Base-by-base conservation (phyloP, 1,140 invertebrate species). In the Nebria ingens region DNA sequence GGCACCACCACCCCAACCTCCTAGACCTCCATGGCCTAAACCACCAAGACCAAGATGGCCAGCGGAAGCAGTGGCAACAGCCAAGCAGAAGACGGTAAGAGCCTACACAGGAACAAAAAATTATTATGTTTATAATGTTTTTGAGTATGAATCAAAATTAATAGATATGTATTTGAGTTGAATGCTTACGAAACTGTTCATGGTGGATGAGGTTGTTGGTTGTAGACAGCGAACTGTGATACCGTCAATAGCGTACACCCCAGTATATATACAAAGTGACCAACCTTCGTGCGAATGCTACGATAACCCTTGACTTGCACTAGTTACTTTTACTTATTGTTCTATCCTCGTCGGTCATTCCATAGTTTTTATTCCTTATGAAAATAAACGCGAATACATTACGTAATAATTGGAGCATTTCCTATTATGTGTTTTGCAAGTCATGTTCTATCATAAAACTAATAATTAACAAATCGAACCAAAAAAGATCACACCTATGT, bases 311-410 rank as follows among this genome's bases (percentile, higher is more conserved):
- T 45, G 40, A 45, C 9, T 12, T 12, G 15, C 17, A 45, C 40
- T 45, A 45, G n/a, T 45, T 17, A 45, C 40, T 45, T 45, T 45
- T 45, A 45, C 40, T 45, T 17, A 45, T 45, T 45, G 40, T 45
- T 45, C 4, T 11, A n/a, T 34, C n/a, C n/a, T 6, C 25, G 25
- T 45, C 4, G 40, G 4, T 9, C 15, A 45, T 45, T 45, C 40
- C 6, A 45, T 9, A 45, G 4, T 45, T 34, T 34, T 34, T 34
- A n/a, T 34, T 34, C 6, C 25, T n/a, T n/a, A 34, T 34, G 25
- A 9, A 34, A 6, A 34, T 9, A n/a, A 9, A 34, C 17, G 17
- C 4, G 40, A 45, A 4, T 45, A 11, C 9, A 45, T 17, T 45
- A 17, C 17, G 9, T 17, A 45, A 45, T 45, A 45, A 45, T 45